A percentile compares a stretch with the other conserved stretches of the same genome.
Conservation (phyloP, 2,888 invertebrate genomes). For the Cancer borealis region DNA sequence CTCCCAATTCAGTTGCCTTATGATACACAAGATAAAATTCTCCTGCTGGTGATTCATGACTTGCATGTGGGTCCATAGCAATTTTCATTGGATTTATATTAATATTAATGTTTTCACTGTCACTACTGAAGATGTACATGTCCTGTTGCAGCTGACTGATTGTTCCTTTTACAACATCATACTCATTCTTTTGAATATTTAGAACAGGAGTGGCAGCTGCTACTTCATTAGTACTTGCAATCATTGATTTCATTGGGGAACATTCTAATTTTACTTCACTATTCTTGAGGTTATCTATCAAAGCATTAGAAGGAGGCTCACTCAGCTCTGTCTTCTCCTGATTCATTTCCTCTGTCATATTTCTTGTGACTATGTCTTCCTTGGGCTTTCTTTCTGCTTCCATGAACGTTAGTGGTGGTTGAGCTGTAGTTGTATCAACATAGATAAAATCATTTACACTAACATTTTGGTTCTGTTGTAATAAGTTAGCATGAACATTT, state of each 20-base stretch:
- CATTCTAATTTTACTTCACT: background rate
- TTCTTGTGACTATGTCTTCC: background rate
- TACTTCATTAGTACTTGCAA: background rate
- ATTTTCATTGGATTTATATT: background rate
- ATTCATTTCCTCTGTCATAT: background rate
- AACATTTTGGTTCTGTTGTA: background rate
- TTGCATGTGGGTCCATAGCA: background rate
- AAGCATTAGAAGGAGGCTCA: background rate
- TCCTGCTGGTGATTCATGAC: background rate
- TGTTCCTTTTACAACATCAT: background rate
- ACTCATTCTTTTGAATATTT: background rate
- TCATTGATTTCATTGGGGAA: background rate
- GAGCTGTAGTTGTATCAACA: background rate
- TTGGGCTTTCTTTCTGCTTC: background rate
- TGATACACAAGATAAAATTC: background rate
- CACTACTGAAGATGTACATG: background rate
- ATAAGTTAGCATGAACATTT: background rate
- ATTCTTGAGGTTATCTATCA: background rate
- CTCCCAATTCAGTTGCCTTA: background rate
- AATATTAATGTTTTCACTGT: background rate
- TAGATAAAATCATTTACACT: background rate
- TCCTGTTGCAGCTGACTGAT: background rate
- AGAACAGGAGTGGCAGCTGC: background rate
- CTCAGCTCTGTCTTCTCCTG: background rate
- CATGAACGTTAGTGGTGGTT: background rate